Base-by-base conservation (phyloP, 2,888 invertebrate species). In the Bembecia ichneumoniformis region DNA sequence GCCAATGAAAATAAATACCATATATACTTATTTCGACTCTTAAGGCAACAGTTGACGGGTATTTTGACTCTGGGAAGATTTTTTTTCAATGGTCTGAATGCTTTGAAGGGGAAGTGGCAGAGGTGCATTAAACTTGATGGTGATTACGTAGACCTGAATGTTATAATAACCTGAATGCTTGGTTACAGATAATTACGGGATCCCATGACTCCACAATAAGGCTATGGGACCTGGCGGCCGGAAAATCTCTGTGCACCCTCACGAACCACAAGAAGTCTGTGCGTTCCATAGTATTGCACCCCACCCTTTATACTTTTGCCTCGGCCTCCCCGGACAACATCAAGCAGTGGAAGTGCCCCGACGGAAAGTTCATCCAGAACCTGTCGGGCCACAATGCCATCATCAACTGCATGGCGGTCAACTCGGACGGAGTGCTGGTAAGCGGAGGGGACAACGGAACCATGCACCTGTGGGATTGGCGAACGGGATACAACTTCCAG, bases 201-300 rank as follows among this genome's bases (percentile, higher is more conserved):
- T 96, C 93, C 16, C 99, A 99, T 76, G 99, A 99, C 78, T 96
- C 96, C 7, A 99, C 99, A 0, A 95, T 99, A 54, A 90, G 99
- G 0, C 84, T 99, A 16, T 99, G 99, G 99, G 99, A 99, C 84
- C 79, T 99, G 52, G 97, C 97, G 0, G 96, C 97, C 1, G 99
- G 99, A 48, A 96, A 95, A 73, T 96, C 97, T 0, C 89, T 94
- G 60, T 96, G 95, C 58, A 98, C 99, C 0, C 88, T 99, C 5
- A 99, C 99, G 1, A 98, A 99, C 86, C 99, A 99, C 86, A 99
- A 99, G 82, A 99, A 99, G 74, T 98, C 96, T 56, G 95, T 96
- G 0, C 89, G 95, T 20, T 91, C 94, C 52, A 87, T 95, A 7
- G 91, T 92, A 0, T 83, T 94, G 10, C 95, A 95, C 80, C 95